Evolutionary conservation across 2,888 invertebrate species (phyloP), one percentile per base, ranked within the genome.

Genomic region (Gymnocheta viridis): DNA sequence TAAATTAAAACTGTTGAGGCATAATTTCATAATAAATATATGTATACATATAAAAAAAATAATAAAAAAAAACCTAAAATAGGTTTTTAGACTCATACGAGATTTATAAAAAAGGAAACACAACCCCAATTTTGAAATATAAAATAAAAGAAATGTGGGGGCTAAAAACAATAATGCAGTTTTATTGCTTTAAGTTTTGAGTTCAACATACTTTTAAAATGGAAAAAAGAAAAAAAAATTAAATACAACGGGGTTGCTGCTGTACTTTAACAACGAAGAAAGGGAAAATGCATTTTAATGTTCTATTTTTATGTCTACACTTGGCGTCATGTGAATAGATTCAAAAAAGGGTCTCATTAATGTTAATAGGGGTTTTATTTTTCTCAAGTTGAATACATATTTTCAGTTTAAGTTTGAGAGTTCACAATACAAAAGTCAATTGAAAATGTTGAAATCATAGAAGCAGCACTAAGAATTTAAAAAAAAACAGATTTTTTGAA

Each of bases 131-230:
- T 73, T 60, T 17, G 17, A 47, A 60, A 24, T 62, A 24, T 5
- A 27, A 17, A 49, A 0, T 47, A 49, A 29, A 9, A 19, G 4
- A 56, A 56, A 19, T 73, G 12, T 17, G 24, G 60, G 60, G 32
- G 32, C n/a, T 29, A 19, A 38, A 22, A 62, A 38, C 17, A 62
- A 51, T 24, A 54, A 54, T 19, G 47, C 29, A 51, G 47, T 19
- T 47, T 22, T 73, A 73, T 49, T 60, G 49, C 22, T 49, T 73
- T 49, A 22, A 62, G 62, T 62, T 62, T n/a, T 62, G 54, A 44
- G 70, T 70, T 70, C 70, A 70, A 70, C 70, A 56, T 35, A 41
- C 69, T 54, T 69, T 54, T 54, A 27, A 69, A 56, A 41, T 29
- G 41, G 17, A 12, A 29, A 41, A 3, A 38, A 14, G 35, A 32